Conservation (phyloP, 2,888 invertebrate genomes). For the Colletes collaris region DNA sequence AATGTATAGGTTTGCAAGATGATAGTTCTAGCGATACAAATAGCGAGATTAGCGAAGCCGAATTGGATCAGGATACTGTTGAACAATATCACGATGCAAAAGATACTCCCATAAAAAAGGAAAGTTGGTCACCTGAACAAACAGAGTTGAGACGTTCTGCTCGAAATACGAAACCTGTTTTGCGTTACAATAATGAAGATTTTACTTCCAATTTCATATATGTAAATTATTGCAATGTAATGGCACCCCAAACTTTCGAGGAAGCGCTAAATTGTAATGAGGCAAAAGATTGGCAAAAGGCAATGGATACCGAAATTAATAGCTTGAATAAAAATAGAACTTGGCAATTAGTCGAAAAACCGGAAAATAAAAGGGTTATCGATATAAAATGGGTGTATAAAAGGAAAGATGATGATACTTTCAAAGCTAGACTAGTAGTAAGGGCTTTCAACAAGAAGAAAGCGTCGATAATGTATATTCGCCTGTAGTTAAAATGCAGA, state of each 20-base stretch:
- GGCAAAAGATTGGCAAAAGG: slow-evolving; percentile 32
- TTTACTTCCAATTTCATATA: slow-evolving; percentile 22
- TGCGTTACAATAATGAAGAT: too few relatives aligned
- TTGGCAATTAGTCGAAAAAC: background rate
- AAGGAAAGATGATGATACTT: background rate
- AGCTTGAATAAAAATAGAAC: too few relatives aligned
- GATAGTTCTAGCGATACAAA: too few relatives aligned
- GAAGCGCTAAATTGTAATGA: slow-evolving; percentile 32
- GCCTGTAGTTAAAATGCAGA: slow-evolving; percentile 27
- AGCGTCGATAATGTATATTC: slow-evolving; percentile 32
- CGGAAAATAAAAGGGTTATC: slow-evolving; percentile 12
- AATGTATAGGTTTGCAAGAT: background rate
- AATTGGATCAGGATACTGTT: background rate
- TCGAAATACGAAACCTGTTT: too few relatives aligned
- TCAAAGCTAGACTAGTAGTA: slow-evolving; percentile 42
- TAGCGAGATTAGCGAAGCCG: too few relatives aligned
- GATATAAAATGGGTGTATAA: slow-evolving; percentile 44
- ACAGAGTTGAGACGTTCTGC: too few relatives aligned
- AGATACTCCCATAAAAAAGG: too few relatives aligned
- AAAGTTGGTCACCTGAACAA: too few relatives aligned
- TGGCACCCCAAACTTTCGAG: slow-evolving; percentile 27
- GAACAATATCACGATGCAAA: background rate
- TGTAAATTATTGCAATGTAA: slow-evolving; percentile 3
- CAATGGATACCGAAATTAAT: slow-evolving; percentile 37
- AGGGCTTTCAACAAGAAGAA: slow-evolving; percentile 44